Percentiles rank a stretch among this genome's conserved stretches.
Conservation (phyloP, 2,797 vertebrate genomes). For the Gymnoscopelus braueri region DNA sequence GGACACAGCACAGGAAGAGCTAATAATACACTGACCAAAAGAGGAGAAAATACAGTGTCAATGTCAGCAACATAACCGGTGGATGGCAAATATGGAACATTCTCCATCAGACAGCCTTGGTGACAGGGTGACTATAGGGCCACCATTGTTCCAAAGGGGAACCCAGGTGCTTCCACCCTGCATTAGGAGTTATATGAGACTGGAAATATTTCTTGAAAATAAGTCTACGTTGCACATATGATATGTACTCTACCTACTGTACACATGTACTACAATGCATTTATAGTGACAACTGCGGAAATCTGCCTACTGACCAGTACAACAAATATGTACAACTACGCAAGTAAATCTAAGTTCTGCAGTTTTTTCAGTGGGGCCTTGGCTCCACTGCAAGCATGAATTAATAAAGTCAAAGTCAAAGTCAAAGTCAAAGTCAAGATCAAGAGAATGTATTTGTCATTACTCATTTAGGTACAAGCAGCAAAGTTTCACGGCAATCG, state of each 20-base stretch:
- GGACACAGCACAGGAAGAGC: constrained; percentile 47
- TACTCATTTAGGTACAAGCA: too few relatives aligned
- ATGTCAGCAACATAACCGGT: constrained; percentile 50
- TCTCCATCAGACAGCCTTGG: constrained; percentile 11
- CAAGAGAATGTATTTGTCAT: too few relatives aligned
- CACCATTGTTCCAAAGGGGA: constrained; percentile 67
- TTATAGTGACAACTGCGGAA: too few relatives aligned
- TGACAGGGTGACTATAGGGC: constrained; percentile 44
- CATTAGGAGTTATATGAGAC: constrained; percentile 7
- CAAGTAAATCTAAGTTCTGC: background rate
- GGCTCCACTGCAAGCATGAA: too few relatives aligned
- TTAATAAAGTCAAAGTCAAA: too few relatives aligned
- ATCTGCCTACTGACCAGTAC: too few relatives aligned
- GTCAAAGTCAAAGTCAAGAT: too few relatives aligned
- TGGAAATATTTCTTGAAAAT: constrained; percentile 15
- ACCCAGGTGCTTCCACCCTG: constrained; percentile 70
- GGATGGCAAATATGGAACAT: constrained; percentile 37
- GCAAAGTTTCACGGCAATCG: too few relatives aligned
- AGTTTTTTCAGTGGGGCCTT: too few relatives aligned
- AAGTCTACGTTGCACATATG: background rate
- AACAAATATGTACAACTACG: background rate
- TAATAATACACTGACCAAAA: constrained; percentile 49
- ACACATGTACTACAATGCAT: background rate
- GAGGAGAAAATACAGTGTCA: constrained; percentile 30
- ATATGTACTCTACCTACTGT: background rate